Base-by-base conservation (phyloP, 2,888 invertebrate species). In the Entomobrya multifasciata region DNA sequence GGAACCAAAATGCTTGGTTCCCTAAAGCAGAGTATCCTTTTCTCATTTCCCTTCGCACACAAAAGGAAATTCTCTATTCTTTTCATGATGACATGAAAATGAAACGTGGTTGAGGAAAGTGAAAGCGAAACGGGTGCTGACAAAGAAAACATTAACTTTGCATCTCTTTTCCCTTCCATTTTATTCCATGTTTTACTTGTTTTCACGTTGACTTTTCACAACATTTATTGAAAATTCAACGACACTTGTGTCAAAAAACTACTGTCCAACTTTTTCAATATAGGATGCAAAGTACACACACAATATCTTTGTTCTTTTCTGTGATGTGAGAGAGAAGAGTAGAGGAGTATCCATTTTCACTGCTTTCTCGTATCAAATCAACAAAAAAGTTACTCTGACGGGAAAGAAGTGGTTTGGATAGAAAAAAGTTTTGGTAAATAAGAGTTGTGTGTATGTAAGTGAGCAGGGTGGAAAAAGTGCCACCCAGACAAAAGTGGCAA, bases 201-300 rank as follows among this genome's bases (percentile, higher is more conserved):
- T 41, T 36, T 52, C 55, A 52, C 17, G 49, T 80, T 55, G 65
- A 80, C 80, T 30, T 47, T 47, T 49, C 11, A 2, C 22, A n/a
- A 67, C 80, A 80, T 80, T 67, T 67, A 80, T 80, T 80, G 80
- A 80, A 80, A 80, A 80, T 52, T 80, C 80, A 80, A 67, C 80
- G 52, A 20, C 80, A 80, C 67, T 80, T 5, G 8, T 70, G 70
- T 70, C 70, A 70, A 70, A 70, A 20, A 57, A 57, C 1, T n/a
- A 44, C 44, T 67, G 36, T 49, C 49, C 79, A 80, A 55, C 55
- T 65, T 80, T 52, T 79, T 49, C 27, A 67, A 67, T 67, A 67
- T 20, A 80, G 67, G 62, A 22, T 67, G 67, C 67, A 80, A 36
- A 36, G n/a, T n/a, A n/a, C n/a, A n/a, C n/a, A n/a, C n/a, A n/a